Conservation (phyloP, 2,888 invertebrate genomes). For the Heliconius erato region DNA sequence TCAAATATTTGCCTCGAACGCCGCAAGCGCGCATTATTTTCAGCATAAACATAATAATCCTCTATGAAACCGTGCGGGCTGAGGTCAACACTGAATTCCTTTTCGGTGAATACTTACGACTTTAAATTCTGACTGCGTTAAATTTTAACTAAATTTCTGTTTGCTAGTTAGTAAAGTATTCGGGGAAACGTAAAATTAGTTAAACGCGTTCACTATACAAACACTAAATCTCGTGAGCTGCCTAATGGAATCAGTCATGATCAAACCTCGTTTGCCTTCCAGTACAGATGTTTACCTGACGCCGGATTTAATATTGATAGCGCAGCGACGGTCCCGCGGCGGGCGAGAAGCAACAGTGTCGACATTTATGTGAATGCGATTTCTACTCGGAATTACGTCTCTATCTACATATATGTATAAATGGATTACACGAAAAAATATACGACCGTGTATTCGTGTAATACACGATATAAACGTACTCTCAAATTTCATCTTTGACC, state of each 20-base stretch:
- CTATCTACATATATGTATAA: background rate
- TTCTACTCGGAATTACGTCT: background rate
- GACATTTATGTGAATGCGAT: slow-evolving; percentile 38
- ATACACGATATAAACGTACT: background rate
- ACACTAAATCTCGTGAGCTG: slow-evolving; percentile 54
- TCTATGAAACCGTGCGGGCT: slow-evolving; percentile 61
- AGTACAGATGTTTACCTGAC: slow-evolving; percentile 65
- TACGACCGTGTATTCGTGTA: slow-evolving; percentile 15
- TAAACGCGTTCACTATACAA: slow-evolving; percentile 40
- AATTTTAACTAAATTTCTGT: slow-evolving; percentile 45
- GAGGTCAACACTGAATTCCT: slow-evolving; percentile 71
- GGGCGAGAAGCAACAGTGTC: slow-evolving; percentile 57
- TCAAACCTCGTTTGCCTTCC: slow-evolving; percentile 69
- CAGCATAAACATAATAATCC: slow-evolving; percentile 83
- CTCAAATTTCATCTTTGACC: slow-evolving; percentile 37
- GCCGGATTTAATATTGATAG: slow-evolving; percentile 78
- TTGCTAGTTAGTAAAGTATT: slow-evolving; percentile 44
- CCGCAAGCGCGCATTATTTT: slow-evolving; percentile 83
- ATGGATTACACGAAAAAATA: background rate
- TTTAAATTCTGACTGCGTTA: slow-evolving; percentile 46
- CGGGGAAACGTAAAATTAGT: slow-evolving; percentile 42
- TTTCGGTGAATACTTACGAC: slow-evolving; percentile 55
- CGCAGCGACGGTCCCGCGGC: slow-evolving; percentile 58
- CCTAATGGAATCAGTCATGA: slow-evolving; percentile 68
- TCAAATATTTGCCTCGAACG: slow-evolving; percentile 82